A percentile compares a stretch with the other conserved stretches of the same genome.
Evolutionary conservation across 2,797 vertebrate genomes (phyloP).

Genomic region (Mastacembelus armatus): DNA sequence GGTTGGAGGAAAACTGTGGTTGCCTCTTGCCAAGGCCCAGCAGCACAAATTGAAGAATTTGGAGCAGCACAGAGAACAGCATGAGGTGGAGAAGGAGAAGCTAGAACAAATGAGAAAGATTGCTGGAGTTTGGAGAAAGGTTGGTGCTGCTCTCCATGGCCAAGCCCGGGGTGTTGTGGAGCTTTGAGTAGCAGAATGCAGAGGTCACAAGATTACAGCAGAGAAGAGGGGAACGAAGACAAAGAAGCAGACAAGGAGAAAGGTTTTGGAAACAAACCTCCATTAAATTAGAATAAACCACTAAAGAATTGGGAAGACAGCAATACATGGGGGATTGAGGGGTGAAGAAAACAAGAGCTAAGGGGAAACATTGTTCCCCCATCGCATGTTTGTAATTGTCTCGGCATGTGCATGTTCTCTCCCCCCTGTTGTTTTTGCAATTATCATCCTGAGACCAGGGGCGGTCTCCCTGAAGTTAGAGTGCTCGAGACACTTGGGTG

Average conservation of each 20-base stretch:
- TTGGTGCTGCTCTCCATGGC: conserved; percentile 35
- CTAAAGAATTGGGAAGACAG: conserved; percentile 26
- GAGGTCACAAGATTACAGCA: conserved; percentile 25
- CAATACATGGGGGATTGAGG: conserved; percentile 17
- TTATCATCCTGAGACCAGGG: conserved; percentile 71
- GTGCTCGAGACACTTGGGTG: conserved; percentile 65
- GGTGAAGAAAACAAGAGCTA: conserved; percentile 27
- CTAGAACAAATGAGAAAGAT: conserved; percentile 55
- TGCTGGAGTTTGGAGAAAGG: conserved; percentile 49
- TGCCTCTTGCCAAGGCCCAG: conserved; percentile 61
- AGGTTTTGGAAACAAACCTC: conserved; percentile 38
- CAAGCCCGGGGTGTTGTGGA: conserved; percentile 32
- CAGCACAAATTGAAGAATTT: conserved; percentile 67
- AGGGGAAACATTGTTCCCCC: conserved; percentile 36
- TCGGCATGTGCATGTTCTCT: conserved; percentile 45
- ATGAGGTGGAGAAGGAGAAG: conserved; percentile 56
- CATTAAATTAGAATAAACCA: conserved; percentile 37
- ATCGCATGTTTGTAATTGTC: conserved; percentile 71
- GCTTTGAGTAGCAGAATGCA: conserved; percentile 25
- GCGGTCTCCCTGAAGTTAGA: conserved; percentile 56
- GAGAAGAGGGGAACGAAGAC: conserved; percentile 13
- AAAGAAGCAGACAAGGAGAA: conserved; percentile 7
- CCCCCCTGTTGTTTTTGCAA: conserved; percentile 66
- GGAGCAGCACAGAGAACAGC: conserved; percentile 53
- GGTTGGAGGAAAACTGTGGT: conserved; percentile 56